Conservation (phyloP, 2,113 vertebrate genomes). For the Serilophus lunatus region DNA sequence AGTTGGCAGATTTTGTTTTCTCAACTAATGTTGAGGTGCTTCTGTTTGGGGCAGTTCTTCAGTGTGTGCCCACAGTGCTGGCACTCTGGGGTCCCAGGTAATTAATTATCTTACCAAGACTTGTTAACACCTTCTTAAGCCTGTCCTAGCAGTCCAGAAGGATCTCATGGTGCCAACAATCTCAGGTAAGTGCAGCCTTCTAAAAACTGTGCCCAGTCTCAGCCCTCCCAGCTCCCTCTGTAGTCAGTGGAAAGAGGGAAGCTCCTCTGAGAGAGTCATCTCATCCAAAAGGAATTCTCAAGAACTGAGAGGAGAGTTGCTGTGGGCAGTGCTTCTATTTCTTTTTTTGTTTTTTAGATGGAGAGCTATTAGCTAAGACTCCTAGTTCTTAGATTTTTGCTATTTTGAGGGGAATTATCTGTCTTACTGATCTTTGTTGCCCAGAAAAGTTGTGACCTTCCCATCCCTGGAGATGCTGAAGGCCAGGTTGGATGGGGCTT, state of each 20-base stretch:
- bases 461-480: not conserved
- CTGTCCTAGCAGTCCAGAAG: not conserved
- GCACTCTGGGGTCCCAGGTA: not conserved
- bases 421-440: not conserved
- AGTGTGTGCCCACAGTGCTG: not conserved
- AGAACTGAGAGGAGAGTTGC: not conserved
- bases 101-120: no score
- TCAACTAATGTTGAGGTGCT: not conserved
- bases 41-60: not conserved
- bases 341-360: not conserved
- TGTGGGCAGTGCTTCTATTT: not conserved
- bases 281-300: not conserved
- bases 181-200: not conserved
- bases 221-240: not conserved
- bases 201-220: not conserved
- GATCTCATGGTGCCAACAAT: not conserved
- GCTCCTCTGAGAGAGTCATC: no score
- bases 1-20: not conserved
- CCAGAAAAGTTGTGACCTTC: not conserved
- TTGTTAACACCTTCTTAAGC: not conserved
- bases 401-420: not conserved
- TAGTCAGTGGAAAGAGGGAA: not conserved
- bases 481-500: accelerated
- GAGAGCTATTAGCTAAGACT: not conserved
- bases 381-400: not conserved